A percentile compares a stretch with the other conserved stretches of the same genome.
Conservation (phyloP, 1,140 invertebrate species). For the Aporrectodea caliginosa region DNA sequence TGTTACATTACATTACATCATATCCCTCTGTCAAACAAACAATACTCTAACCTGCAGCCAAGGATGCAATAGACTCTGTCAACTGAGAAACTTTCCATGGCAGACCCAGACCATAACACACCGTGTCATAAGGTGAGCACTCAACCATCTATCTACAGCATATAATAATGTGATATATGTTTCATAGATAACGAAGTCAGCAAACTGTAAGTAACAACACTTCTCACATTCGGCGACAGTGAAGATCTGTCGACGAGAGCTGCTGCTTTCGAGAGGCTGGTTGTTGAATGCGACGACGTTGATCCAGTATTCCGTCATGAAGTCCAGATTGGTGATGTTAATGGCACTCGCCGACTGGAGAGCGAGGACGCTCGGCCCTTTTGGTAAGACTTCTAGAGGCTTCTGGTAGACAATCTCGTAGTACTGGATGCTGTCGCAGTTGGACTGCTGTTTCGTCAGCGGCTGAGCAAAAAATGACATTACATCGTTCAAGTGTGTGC, state of each 20-base stretch:
- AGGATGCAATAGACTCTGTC: too few species aligned
- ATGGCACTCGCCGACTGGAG: not conserved
- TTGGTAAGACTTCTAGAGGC: not conserved
- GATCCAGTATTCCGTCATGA: conserved; percentile 22
- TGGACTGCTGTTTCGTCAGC: conserved; percentile 18
- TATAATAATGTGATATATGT: too few species aligned
- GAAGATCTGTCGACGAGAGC: conserved; percentile 12
- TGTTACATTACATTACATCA: too few species aligned
- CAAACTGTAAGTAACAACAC: not conserved
- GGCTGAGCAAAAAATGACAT: too few species aligned
- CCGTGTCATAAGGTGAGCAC: too few species aligned
- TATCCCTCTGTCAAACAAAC: too few species aligned
- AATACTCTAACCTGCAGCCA: too few species aligned
- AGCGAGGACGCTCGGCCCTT: conserved; percentile 15
- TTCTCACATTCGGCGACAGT: conserved; percentile 11
- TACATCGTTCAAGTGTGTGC: too few species aligned
- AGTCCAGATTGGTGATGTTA: conserved; percentile 24
- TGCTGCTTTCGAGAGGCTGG: conserved; percentile 16
- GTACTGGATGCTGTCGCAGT: conserved; percentile 29
- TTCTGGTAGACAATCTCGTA: conserved; percentile 28
- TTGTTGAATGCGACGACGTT: conserved; percentile 28
- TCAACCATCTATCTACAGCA: too few species aligned
- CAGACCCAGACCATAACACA: too few species aligned
- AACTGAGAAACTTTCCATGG: too few species aligned
- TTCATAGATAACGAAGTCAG: too few species aligned